A percentile compares a stretch with the other conserved stretches of the same genome.
Evolutionary conservation across 2,888 invertebrate genomes (phyloP).

Genomic region (Ormyrus thymus): DNA sequence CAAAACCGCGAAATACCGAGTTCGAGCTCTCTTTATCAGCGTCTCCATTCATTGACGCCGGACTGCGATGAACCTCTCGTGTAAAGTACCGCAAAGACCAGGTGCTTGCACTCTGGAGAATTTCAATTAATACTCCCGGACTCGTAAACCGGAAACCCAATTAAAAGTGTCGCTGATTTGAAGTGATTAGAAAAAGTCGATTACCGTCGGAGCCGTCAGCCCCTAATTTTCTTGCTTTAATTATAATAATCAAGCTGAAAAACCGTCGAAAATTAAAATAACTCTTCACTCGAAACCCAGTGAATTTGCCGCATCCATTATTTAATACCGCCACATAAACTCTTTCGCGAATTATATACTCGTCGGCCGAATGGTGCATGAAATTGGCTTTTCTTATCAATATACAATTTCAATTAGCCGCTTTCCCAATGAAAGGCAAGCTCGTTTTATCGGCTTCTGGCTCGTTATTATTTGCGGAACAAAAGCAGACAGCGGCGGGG

Average conservation of each 20-base stretch:
- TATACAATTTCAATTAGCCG: constrained; percentile 26
- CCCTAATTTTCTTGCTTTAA: constrained; percentile 4
- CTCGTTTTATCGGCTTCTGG: constrained; percentile 14
- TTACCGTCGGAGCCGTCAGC: neutral
- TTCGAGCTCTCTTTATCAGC: constrained; percentile 16
- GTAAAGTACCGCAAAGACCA: constrained; percentile 14
- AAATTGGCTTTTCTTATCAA: neutral
- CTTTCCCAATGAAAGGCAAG: neutral
- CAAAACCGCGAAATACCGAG: constrained; percentile 32
- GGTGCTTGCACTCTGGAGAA: constrained; percentile 39
- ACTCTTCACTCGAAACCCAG: too few species aligned
- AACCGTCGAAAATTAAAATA: too few species aligned
- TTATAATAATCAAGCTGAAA: neutral
- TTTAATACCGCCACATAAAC: too few species aligned
- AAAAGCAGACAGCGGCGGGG: neutral
- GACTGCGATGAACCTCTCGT: constrained; percentile 21
- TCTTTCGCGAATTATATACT: neutral
- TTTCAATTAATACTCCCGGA: constrained; percentile 37
- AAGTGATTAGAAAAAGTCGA: constrained; percentile 17
- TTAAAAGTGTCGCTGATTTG: constrained; percentile 10
- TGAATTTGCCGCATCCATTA: too few species aligned
- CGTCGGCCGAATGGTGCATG: neutral
- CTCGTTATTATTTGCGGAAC: constrained; percentile 2
- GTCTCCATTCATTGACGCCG: constrained; percentile 38
- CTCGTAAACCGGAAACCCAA: constrained; percentile 44